Evolutionary conservation across 2,797 vertebrate species (phyloP).

Genomic region (Tolypeutes matacus): DNA sequence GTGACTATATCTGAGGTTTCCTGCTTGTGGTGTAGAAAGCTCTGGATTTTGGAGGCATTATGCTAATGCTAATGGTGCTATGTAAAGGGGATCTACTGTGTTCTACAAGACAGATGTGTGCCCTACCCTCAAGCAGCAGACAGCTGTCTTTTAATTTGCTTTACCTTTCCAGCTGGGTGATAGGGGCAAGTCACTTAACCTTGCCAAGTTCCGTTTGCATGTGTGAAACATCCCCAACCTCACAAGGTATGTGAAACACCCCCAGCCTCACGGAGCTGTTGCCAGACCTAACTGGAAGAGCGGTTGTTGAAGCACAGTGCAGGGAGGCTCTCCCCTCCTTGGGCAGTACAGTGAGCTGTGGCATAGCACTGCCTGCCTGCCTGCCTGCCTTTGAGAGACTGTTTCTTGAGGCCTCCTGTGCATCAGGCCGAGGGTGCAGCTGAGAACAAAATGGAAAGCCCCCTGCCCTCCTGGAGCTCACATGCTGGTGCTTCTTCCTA

Average conservation of each 20-base stretch:
- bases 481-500: background rate
- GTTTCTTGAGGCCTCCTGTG: background rate
- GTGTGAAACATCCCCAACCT: background rate
- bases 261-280: background rate
- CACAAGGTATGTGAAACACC: background rate
- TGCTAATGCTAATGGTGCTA: background rate
- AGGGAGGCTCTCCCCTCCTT: rapidly evolving
- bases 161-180: background rate
- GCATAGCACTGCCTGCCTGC: background rate
- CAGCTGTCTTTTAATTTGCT: background rate
- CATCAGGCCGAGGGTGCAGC: background rate
- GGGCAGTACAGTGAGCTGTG: background rate
- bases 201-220: background rate
- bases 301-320: background rate
- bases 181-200: background rate
- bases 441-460: background rate
- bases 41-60: background rate
- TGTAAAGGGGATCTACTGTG: too few species aligned
- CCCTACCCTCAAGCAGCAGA: background rate
- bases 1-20: background rate
- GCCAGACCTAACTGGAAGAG: background rate
- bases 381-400: background rate
- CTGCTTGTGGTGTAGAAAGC: background rate
- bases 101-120: background rate
- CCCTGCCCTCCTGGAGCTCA: background rate